Base-by-base conservation (phyloP, 2,113 vertebrate species). In the Leptodactylus fuscus region DNA sequence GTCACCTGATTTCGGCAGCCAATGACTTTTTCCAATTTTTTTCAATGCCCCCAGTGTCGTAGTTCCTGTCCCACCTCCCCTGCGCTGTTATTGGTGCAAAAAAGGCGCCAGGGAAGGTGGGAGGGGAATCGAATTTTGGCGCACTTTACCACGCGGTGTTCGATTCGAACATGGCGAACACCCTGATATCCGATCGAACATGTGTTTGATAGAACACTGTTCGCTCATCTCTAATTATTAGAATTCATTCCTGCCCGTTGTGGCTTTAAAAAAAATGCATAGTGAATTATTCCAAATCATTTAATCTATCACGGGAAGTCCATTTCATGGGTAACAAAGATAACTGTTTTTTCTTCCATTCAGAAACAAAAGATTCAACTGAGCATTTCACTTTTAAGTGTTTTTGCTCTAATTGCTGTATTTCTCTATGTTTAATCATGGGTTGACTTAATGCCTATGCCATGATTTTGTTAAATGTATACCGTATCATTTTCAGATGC, bases 401-500 rank as follows among this genome's bases (percentile, higher is more conserved):
- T 51, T 73, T 27, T 55, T 44, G 27, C 49, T 70, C 27, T 86
- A 86, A 86, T 86, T 86, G 77, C 77, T 81, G 65, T 81, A 62
- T 81, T 86, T 86, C 13, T 86, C 60, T 73, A 60, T 73, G 51
- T 27, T 60, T 86, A 86, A 86, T 86, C 84, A 86, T 81, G 62
- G 84, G 84, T 86, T 86, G 84, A 81, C 77, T 86, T 85, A 85
- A 85, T 85, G 79, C 51, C 51, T 73, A 60, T 81, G 84, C 69
- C 76, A 73, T 81, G 84, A 81, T 86, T 86, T 58, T 86, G 84
- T 71, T 73, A 60, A 81, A 86, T 81, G 84, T 86, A 81, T 81
- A 86, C 84, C 75, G 77, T 86, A 81, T 81, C 77, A 86, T 86
- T 86, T 86, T 86, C 84, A 86, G 84, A 86, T 86, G 84, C 84